A percentile compares a stretch with the other conserved stretches of the same genome.
Evolutionary conservation across 1,140 invertebrate species (phyloP).

Genomic region (Tetramorium simillimum): DNA sequence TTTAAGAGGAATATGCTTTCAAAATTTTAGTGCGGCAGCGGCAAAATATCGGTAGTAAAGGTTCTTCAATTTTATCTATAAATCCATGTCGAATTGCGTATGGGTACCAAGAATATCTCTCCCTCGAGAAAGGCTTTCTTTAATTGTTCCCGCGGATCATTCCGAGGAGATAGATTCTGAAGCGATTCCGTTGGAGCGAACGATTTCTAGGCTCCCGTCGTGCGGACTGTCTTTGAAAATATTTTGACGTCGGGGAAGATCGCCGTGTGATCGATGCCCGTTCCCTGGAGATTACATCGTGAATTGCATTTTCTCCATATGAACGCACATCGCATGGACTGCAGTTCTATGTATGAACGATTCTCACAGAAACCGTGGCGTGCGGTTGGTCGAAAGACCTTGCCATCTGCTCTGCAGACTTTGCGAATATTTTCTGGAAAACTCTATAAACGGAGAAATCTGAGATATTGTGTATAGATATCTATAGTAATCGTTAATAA

Average conservation of each 20-base stretch:
- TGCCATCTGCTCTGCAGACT: constrained; percentile 60
- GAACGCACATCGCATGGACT: constrained; percentile 44
- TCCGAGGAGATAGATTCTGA: constrained; percentile 22
- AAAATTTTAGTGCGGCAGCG: background rate
- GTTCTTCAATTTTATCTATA: background rate
- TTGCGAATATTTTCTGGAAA: constrained; percentile 43
- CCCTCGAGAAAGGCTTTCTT: constrained; percentile 34
- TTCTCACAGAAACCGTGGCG: constrained; percentile 66
- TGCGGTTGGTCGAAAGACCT: constrained; percentile 58
- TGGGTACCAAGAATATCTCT: constrained; percentile 18
- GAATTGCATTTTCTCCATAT: constrained; percentile 76
- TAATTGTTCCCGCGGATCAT: constrained; percentile 20
- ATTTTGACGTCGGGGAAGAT: constrained; percentile 78
- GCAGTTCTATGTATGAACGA: constrained; percentile 41
- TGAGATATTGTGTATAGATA: background rate
- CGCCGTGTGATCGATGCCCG: constrained; percentile 78
- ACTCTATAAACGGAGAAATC: background rate
- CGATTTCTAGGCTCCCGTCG: constrained; percentile 41
- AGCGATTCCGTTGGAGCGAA: constrained; percentile 45
- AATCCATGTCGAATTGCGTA: background rate
- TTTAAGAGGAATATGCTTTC: background rate
- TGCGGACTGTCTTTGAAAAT: constrained; percentile 73
- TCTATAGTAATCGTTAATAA: background rate
- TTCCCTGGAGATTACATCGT: constrained; percentile 78
- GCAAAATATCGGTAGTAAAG: background rate